Percentiles rank a stretch among this genome's conserved stretches.
Conservation (phyloP, 2,888 invertebrate species). For the Euplagia quadripunctaria region DNA sequence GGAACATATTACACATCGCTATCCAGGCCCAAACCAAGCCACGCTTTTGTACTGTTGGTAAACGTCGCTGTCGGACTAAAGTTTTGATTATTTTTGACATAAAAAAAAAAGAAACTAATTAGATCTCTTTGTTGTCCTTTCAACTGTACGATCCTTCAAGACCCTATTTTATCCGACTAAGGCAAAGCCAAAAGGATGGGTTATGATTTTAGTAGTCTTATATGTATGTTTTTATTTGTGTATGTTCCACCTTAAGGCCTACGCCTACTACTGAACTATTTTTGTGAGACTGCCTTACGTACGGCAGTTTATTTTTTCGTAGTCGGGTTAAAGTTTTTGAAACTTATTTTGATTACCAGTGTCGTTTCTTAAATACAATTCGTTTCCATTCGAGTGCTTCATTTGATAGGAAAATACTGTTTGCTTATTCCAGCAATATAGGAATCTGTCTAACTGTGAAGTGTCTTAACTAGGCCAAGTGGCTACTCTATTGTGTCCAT, state of each 20-base stretch:
- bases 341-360: too few species aligned
- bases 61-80: neutral
- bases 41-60: too few species aligned
- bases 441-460: neutral
- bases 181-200: too few species aligned
- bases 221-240: too few species aligned
- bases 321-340: too few species aligned
- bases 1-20: too few species aligned
- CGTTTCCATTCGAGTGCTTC: neutral
- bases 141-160: neutral
- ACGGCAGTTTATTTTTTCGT: too few species aligned
- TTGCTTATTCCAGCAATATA: neutral
- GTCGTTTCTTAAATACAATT: neutral
- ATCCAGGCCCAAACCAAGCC: too few species aligned
- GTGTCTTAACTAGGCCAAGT: constrained; percentile 41
- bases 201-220: too few species aligned
- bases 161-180: neutral
- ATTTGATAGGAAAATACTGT: neutral
- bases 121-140: neutral
- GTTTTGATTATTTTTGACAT: neutral
- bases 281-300: too few species aligned
- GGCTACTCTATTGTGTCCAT: constrained; percentile 44
- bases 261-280: too few species aligned
- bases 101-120: neutral
- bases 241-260: too few species aligned